Percentiles rank a stretch among this genome's conserved stretches.
These are phyloP conservation scores for Diplodus puntazzo DNA, from an alignment of 2,797 vertebrate species.

Conservation along the genomic window DNA sequence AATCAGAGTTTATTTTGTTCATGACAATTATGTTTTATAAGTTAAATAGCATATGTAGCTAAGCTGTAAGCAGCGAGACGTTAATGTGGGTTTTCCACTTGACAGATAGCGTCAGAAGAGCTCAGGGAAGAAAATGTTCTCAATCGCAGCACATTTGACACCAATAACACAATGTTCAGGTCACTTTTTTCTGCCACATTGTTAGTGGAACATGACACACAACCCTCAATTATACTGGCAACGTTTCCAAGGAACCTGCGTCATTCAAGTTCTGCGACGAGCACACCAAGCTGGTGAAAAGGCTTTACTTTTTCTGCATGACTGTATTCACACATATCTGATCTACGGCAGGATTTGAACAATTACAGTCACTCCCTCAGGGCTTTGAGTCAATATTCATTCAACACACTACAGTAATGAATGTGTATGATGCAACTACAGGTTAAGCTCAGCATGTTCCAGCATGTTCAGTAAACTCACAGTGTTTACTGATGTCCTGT, in stretches of 20 bases:
- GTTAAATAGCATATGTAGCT: not conserved
- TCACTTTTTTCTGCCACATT: constrained; percentile 28
- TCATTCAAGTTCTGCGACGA: constrained; percentile 39
- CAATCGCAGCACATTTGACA: constrained; percentile 20
- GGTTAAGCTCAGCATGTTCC: not conserved
- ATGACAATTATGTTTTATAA: not conserved
- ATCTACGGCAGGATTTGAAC: not conserved
- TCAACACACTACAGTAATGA: not conserved
- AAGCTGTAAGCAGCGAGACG: not conserved
- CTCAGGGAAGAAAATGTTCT: constrained; percentile 4
- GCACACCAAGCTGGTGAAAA: constrained; percentile 20
- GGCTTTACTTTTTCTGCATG: not conserved
- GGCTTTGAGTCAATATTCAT: not conserved
- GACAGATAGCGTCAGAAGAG: not conserved
- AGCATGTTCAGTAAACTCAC: not conserved
- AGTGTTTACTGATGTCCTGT: not conserved
- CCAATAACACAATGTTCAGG: constrained; percentile 30
- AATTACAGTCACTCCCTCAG: not conserved
- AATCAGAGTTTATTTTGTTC: too few species aligned
- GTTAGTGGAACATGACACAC: constrained; percentile 57
- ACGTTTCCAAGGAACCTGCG: constrained; percentile 32
- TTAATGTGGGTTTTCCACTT: not conserved
- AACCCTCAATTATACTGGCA: constrained; percentile 44
- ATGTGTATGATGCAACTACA: not conserved
- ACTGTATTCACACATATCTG: not conserved